Evolutionary conservation across 2,888 invertebrate genomes (phyloP).

Genomic region (Drepana falcataria): DNA sequence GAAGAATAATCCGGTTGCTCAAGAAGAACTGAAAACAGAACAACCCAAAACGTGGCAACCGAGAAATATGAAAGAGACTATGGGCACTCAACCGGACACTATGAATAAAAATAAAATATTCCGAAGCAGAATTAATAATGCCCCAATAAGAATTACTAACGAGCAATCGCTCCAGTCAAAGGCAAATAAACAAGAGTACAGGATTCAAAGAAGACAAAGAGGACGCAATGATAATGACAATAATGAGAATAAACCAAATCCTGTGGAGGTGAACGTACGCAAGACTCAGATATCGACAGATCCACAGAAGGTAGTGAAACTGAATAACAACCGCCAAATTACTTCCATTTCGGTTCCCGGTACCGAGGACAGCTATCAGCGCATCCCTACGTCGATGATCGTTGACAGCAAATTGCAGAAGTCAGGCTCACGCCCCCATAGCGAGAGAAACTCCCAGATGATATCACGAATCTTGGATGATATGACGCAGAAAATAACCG

Average conservation of each 20-base stretch:
- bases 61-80: neutral
- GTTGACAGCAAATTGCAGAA: conserved; percentile 13
- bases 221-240: conserved; percentile 2
- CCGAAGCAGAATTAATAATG: neutral
- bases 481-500: conserved; percentile 22
- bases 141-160: neutral
- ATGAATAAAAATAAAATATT: neutral
- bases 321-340: conserved; percentile 27
- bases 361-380: conserved; percentile 20
- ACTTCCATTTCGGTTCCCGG: conserved; percentile 11
- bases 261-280: conserved; percentile 29
- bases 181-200: neutral
- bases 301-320: conserved; percentile 25
- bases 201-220: neutral
- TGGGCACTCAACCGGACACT: neutral
- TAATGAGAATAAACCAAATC: conserved; percentile 22
- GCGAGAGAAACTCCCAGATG: neutral
- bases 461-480: conserved; percentile 14
- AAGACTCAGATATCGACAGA: conserved; percentile 28
- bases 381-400: conserved; percentile 10
- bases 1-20: neutral
- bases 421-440: neutral
- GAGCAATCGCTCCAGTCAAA: neutral
- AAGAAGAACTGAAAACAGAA: neutral
- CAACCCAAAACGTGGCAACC: neutral